phyloP scores from a whole-genome alignment of 1,140 invertebrate genomes.

The Drosophila persimilis region DNA sequence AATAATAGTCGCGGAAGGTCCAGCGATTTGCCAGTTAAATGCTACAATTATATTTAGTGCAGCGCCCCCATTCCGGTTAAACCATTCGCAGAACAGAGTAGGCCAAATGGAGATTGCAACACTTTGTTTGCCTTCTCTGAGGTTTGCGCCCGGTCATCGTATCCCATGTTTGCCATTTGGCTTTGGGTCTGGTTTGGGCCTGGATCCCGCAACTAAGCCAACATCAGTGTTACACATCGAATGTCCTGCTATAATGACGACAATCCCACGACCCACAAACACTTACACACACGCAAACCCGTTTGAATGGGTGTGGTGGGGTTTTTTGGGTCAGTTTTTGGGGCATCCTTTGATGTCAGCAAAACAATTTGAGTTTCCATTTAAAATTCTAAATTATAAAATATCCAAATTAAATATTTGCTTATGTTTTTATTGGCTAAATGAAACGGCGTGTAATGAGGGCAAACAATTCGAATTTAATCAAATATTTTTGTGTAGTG shows the following conservation, averaged over 20 bases:
- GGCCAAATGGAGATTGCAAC: constrained; percentile 5
- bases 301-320: constrained; percentile 5
- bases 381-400: constrained; percentile 61
- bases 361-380: constrained; percentile 58
- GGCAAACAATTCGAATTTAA: constrained; percentile 51
- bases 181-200: not conserved
- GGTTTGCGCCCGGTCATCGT: constrained; percentile 28
- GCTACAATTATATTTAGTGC: constrained; percentile 66
- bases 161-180: constrained; percentile 47
- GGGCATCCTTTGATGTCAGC: constrained; percentile 36
- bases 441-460: constrained; percentile 50
- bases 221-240: constrained; percentile 34
- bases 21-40: constrained; percentile 66
- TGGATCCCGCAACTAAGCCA: constrained; percentile 34
- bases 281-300: not conserved
- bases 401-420: constrained; percentile 61
- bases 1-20: constrained; percentile 57
- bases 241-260: constrained; percentile 27
- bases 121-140: constrained; percentile 22
- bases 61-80: constrained; percentile 24
- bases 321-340: constrained; percentile 37
- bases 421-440: constrained; percentile 17
- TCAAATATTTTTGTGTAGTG: constrained; percentile 4
- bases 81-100: constrained; percentile 12
- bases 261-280: too few species aligned